Base-by-base conservation (phyloP, 1,140 invertebrate species). In the Ceratina calcarata region DNA sequence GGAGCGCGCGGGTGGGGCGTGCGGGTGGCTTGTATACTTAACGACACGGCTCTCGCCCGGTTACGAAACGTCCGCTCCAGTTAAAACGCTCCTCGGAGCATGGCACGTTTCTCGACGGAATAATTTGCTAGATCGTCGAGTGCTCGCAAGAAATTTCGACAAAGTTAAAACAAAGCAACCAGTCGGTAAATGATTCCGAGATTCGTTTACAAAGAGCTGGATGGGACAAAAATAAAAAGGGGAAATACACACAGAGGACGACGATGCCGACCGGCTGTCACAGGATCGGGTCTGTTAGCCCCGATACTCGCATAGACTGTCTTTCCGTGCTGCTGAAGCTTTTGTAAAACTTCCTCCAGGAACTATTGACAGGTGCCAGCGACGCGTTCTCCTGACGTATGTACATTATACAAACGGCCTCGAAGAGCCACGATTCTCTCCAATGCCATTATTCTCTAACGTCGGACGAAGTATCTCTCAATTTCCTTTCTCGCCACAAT, bases 281-380 rank as follows among this genome's bases (percentile, higher is more conserved):
- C 58, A 27, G 53, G 18, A 71, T 10, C 16, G 53, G 55, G 15
- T 8, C 22, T 49, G 70, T 53, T 37, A 32, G 45, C 37, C 10
- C 37, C 51, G 27, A 22, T 49, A 16, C 7, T 62, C 64, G 32
- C 55, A n/a, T n/a, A 0, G 37, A 76, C 74, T 58, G 71, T 67
- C 78, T 67, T 73, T 64, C 60, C 4, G 20, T 12, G 24, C 13
- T 22, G 55, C 3, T 22, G 78, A 24, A 24, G 73, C 60, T 71
- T 73, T 85, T 82, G 83, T 82, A 45, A 68, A 82, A 85, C 64
- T 82, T 82, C 72, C 83, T 73, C 76, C 80, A 32, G 72, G 58
- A 60, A 80, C 62, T 87, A 87, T 87, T 68, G 86, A 64, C 83
- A 87, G 82, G 65, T 86, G 86, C 85, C 86, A 82, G 10, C 18